phyloP scores from a whole-genome alignment of 2,888 invertebrate genomes.

The Pachymerium ferrugineum region DNA sequence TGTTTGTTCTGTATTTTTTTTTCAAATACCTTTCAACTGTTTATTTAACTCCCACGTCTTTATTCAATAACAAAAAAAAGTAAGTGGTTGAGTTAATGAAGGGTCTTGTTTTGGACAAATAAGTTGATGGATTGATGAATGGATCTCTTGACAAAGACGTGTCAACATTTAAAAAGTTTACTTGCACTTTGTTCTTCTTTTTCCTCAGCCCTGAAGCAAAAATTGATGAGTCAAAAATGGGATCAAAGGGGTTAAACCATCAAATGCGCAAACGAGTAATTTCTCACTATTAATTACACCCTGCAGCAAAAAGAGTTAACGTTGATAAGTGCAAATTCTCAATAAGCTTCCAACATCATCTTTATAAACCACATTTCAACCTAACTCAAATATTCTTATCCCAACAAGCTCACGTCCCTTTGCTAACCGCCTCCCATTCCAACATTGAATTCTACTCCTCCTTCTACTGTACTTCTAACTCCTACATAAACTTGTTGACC shows the following conservation, averaged over 20 bases:
- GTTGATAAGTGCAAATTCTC: background rate
- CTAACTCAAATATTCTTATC: too few species aligned
- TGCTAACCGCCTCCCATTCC: too few species aligned
- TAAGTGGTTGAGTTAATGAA: background rate
- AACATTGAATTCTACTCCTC: background rate
- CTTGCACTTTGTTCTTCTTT: background rate
- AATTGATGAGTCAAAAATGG: conserved; percentile 15
- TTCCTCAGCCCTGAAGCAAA: background rate
- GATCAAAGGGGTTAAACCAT: conserved; percentile 15
- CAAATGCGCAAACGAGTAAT: conserved; percentile 11
- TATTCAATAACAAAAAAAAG: too few species aligned
- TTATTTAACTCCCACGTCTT: too few species aligned
- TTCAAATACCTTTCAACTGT: too few species aligned
- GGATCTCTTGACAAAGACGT: background rate
- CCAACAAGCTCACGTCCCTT: too few species aligned
- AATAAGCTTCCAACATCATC: background rate
- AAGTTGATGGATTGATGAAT: background rate
- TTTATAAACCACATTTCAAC: too few species aligned
- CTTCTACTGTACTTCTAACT: background rate
- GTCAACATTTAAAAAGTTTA: background rate
- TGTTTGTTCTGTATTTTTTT: too few species aligned
- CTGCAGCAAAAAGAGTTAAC: background rate
- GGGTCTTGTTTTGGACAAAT: background rate
- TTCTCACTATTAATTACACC: conserved; percentile 6
- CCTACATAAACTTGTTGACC: background rate